phyloP scores from a whole-genome alignment of 2,888 invertebrate species.

The Ormyrus rosae region DNA sequence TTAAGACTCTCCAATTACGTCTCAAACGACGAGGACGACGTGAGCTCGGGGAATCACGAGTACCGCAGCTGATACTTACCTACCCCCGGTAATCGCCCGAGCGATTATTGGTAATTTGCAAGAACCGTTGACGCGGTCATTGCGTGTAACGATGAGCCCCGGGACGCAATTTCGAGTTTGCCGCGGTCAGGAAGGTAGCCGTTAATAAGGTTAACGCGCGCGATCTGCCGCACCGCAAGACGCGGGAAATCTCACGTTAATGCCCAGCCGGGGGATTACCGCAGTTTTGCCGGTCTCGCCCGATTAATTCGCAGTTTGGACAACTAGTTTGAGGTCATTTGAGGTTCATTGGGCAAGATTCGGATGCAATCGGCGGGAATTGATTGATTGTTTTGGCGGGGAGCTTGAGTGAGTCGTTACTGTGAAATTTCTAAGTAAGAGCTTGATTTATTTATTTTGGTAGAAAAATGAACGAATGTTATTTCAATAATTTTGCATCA shows the following conservation, averaged over 20 bases:
- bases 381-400: too few relatives aligned
- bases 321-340: too few relatives aligned
- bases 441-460: too few relatives aligned
- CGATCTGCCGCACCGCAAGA: not conserved
- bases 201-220: constrained; percentile 14
- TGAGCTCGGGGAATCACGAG: not conserved
- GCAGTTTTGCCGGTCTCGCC: too few relatives aligned
- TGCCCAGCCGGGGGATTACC: too few relatives aligned
- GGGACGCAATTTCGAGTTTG: constrained; percentile 26
- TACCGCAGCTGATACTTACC: not conserved
- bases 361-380: too few relatives aligned
- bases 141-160: not conserved
- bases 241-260: not conserved
- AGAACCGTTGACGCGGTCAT: constrained; percentile 45
- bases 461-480: too few relatives aligned
- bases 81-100: constrained; percentile 33
- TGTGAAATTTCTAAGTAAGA: too few relatives aligned
- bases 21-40: not conserved
- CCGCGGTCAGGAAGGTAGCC: not conserved
- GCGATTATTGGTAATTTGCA: constrained; percentile 54
- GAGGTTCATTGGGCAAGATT: too few relatives aligned
- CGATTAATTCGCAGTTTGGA: too few relatives aligned
- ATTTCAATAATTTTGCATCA: too few relatives aligned
- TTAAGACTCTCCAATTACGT: constrained; percentile 10
- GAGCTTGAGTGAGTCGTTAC: not conserved